Base-by-base conservation (phyloP, 2,113 vertebrate genomes). In the Corythornis cristatus region DNA sequence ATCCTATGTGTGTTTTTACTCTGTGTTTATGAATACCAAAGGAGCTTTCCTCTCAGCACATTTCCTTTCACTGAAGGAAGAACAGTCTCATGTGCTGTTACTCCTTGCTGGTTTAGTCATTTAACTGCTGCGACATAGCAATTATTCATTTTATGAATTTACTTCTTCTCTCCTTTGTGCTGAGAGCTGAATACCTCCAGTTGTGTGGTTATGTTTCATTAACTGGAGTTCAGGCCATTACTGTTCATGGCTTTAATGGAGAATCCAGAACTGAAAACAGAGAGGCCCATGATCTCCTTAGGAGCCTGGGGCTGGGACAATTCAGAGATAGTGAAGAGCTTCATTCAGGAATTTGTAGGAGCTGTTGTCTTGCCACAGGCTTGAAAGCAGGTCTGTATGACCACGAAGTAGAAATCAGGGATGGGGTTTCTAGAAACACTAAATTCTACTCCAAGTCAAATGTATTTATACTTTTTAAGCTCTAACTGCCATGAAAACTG, bases 51-150 rank as follows among this genome's bases (percentile, higher is more conserved):
- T 89, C 75, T 87, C 70, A 46, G 70, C 74, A 84, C 42, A 72
- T 84, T 95, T 94, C 77, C 89, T 75, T 65, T 89, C 78, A 16
- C 70, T 71, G 15, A 60, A 83, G 71, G 84, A 95, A 71, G 75
- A 92, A 35, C 22, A 42, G 56, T 31, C 78, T 92, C 72, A 85
- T 0, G 0, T 88, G 82, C 78, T 73, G 91, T 64, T 66, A 83
- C 66, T 83, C 74, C 84, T 93, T 71, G 65, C 94, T 93, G 91
- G 50, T 93, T 94, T 93, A 92, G 85, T 88, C 71, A 80, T 92
- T 95, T 91, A 87, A 62, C n/a, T 6, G 0, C 84, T 86, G 82
- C 64, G 72, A 40, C 64, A 31, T 10, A 74, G 64, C 53, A 58
- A 23, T 89, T 89, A 53, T 10, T 90, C 74, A 82, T 94, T 93